Evolutionary conservation across 2,797 vertebrate species (phyloP), one percentile per base, ranked within the genome.

Genomic region (Pangasius larnaudii): DNA sequence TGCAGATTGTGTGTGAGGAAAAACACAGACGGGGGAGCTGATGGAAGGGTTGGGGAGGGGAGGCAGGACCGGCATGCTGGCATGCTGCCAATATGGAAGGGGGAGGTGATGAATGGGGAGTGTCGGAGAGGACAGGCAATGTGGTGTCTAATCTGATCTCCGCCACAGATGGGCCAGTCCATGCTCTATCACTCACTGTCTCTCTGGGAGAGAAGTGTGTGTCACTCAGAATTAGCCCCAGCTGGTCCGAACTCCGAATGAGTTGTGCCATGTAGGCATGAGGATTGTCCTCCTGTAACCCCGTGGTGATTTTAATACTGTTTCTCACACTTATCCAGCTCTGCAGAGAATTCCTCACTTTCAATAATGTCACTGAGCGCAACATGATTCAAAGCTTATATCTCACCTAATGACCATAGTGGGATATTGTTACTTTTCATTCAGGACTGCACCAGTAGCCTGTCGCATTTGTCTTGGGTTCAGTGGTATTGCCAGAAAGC

Each of bases 51-150:
- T 24, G 27, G 51, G 78, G 83, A 58, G 59, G 49, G 27, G 49
- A 63, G 56, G 85, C 27, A 58, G 53, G 39, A 53, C 84, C 53
- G 74, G 30, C 67, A 3, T 33, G 56, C 84, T 92, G 91, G 91
- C 87, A 87, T 72, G 13, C 39, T 18, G 90, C 92, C 91, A 91
- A 77, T 36, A 22, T 83, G 69, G 84, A 86, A 33, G 88, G 77
- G 88, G 85, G 87, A 87, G 75, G 86, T 92, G 86, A 91, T 90
- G 91, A 91, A 91, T 89, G 87, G 89, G 75, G 85, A 89, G 89
- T 58, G 89, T 91, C 89, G 65, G 78, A 71, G 81, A 88, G 85
- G 61, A 85, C 87, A 91, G 89, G 65, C 69, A 42, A 84, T 46
- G 85, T 39, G 78, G 86, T 77, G 85, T 89, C 85, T 90, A 85